A percentile compares a stretch with the other conserved stretches of the same genome.
phyloP scores from a whole-genome alignment of 1,140 invertebrate genomes.

The Zaprionus lachaisei region DNA sequence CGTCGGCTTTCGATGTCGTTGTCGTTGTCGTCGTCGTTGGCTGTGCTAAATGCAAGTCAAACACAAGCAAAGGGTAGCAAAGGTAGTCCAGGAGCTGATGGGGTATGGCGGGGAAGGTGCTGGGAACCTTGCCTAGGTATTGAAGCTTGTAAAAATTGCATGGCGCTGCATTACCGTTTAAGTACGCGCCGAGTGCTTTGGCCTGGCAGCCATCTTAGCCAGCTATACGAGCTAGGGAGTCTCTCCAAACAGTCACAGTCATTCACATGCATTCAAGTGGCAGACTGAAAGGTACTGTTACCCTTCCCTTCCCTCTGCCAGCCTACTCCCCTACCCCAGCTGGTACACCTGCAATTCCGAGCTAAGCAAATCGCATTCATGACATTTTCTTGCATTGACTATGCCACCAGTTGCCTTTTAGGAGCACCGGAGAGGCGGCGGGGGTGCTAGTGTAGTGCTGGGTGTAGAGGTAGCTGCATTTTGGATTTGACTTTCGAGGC shows the following conservation, averaged over 20 bases:
- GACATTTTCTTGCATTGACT: conserved; percentile 80
- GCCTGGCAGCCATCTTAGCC: conserved; percentile 70
- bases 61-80: conserved; percentile 66
- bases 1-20: conserved; percentile 18
- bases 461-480: conserved; percentile 3
- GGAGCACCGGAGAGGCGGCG: not conserved
- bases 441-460: not conserved
- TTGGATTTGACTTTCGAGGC: conserved; percentile 12
- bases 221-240: conserved; percentile 35
- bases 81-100: not conserved
- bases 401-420: conserved; percentile 53
- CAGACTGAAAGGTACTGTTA: conserved; percentile 5
- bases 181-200: conserved; percentile 52
- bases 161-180: conserved; percentile 76
- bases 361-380: conserved; percentile 71
- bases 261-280: conserved; percentile 77
- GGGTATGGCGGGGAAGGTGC: not conserved
- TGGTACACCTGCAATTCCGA: not conserved
- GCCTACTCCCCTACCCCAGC: not conserved
- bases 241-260: conserved; percentile 64
- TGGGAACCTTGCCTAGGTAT: conserved; percentile 62
- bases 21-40: conserved; percentile 45
- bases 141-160: conserved; percentile 82
- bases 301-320: not conserved
- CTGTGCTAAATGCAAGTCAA: conserved; percentile 81